Evolutionary conservation across 2,888 invertebrate genomes (phyloP).

Genomic region (Tuberolachnus salignus): DNA sequence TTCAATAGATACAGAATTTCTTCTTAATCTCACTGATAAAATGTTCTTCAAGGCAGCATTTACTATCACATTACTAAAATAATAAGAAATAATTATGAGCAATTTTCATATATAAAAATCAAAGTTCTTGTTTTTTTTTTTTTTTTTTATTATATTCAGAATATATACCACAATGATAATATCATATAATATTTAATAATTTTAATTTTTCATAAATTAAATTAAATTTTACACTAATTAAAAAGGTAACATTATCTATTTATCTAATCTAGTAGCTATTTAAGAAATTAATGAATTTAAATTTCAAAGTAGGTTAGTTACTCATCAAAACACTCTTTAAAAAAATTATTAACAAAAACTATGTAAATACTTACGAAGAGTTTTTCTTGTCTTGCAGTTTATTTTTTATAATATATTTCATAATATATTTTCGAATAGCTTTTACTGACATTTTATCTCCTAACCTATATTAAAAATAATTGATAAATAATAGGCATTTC

Average conservation of each 20-base stretch:
- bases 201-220: too few species aligned
- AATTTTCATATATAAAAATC: too few species aligned
- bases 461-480: constrained; percentile 61
- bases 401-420: constrained; percentile 74
- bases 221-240: too few species aligned
- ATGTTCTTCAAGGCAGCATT: constrained; percentile 66
- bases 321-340: too few species aligned
- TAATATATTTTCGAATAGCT: constrained; percentile 72
- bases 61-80: constrained; percentile 67
- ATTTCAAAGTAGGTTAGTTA: too few species aligned
- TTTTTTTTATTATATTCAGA: constrained; percentile 63
- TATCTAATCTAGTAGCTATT: too few species aligned
- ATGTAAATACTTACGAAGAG: constrained; percentile 57
- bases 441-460: constrained; percentile 70
- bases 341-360: too few species aligned
- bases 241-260: neutral
- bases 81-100: constrained; percentile 61
- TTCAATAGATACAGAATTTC: constrained; percentile 63
- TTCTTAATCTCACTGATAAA: constrained; percentile 63
- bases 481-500: too few species aligned
- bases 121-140: constrained; percentile 63
- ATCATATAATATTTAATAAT: too few species aligned
- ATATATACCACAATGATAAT: constrained; percentile 59
- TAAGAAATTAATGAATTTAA: too few species aligned
- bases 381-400: constrained; percentile 63